A percentile compares a stretch with the other conserved stretches of the same genome.
These are phyloP conservation scores for Lateolabrax maculatus DNA, from an alignment of 2,797 vertebrate species.

Conservation along the genomic window DNA sequence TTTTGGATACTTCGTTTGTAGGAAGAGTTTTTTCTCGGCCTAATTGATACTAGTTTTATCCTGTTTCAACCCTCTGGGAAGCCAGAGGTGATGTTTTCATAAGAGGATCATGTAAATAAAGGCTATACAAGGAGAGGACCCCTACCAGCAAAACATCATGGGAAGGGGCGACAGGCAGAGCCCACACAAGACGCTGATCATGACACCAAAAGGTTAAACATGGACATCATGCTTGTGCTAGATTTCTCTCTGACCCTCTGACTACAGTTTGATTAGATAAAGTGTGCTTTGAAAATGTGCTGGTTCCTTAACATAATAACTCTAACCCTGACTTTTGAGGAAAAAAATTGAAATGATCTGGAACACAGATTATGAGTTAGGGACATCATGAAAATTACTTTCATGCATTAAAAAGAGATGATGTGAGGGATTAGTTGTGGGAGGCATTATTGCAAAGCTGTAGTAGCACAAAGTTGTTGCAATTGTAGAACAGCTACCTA, in stretches of 20 bases:
- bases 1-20: slow-evolving; percentile 63
- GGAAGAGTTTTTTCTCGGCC: slow-evolving; percentile 51
- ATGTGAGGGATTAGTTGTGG: neutral
- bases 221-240: slow-evolving; percentile 61
- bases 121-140: slow-evolving; percentile 67
- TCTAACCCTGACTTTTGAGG: neutral
- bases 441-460: neutral
- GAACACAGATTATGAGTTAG: neutral
- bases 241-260: slow-evolving; percentile 44
- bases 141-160: slow-evolving; percentile 80
- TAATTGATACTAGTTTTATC: slow-evolving; percentile 81
- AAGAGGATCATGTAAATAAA: slow-evolving; percentile 79
- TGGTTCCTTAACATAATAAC: slow-evolving; percentile 13
- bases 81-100: slow-evolving; percentile 83
- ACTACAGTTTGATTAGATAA: slow-evolving; percentile 45
- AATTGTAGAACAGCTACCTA: neutral
- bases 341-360: slow-evolving; percentile 7
- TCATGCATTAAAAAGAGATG: neutral
- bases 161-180: slow-evolving; percentile 75
- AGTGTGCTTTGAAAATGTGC: slow-evolving; percentile 13
- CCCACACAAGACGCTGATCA: slow-evolving; percentile 83
- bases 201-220: slow-evolving; percentile 71
- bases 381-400: neutral
- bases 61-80: slow-evolving; percentile 72
- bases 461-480: neutral